These are phyloP conservation scores for Antedon bifida DNA, from an alignment of 35 echinoderm and acorn worm genomes.

Conservation along the genomic window DNA sequence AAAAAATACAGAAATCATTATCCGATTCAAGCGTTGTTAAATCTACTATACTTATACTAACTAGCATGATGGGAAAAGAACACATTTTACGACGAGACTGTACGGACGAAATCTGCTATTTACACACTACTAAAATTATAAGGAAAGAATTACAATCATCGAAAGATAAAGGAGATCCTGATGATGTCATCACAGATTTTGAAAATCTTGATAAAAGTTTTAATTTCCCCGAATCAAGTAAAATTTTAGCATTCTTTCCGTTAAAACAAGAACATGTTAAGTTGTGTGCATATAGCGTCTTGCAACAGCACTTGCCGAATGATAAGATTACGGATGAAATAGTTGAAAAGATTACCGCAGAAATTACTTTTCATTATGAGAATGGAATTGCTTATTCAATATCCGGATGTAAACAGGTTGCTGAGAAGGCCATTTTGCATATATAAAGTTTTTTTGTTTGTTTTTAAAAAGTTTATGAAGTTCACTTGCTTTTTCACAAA, in stretches of 20 bases:
- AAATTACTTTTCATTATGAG: neutral
- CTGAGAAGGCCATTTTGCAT: neutral
- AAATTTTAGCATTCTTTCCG: neutral
- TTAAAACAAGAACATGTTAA: neutral
- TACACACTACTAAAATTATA: neutral
- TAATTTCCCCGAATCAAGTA: neutral
- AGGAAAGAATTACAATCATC: neutral
- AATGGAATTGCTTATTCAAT: neutral
- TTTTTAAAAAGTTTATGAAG: too few relatives aligned
- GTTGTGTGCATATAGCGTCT: neutral
- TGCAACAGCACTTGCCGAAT: neutral
- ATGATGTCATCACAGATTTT: neutral
- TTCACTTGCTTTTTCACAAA: too few relatives aligned
- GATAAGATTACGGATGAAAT: neutral
- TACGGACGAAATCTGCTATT: neutral
- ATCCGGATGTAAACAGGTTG: neutral
- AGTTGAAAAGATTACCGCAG: neutral
- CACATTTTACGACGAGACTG: neutral
- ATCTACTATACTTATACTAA: neutral
- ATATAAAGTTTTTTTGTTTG: neutral
- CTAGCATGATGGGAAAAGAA: neutral
- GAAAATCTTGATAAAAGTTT: neutral
- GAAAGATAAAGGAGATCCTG: neutral
- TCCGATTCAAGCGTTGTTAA: neutral
- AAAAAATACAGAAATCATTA: neutral